Evolutionary conservation across 2,113 vertebrate species (phyloP), one percentile per base, ranked within the genome.

Genomic region (Panthera uncia): DNA sequence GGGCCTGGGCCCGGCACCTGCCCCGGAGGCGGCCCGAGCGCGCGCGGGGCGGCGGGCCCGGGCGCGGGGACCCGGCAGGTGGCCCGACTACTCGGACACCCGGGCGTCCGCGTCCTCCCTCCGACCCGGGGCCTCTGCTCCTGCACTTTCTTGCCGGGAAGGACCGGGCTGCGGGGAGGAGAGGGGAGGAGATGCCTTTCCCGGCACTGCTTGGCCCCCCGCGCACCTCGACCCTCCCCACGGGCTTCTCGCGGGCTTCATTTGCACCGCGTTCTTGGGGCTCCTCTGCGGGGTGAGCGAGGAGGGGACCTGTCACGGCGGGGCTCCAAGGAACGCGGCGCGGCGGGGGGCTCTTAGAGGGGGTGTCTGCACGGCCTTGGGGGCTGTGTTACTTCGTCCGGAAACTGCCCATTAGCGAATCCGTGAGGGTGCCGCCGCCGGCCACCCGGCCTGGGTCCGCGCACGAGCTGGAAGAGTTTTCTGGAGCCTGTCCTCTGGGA

Each of bases 371-470:
- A 15, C 19, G 69, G 19, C 66, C 84, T 63, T 66, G 14, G 79
- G 63, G 50, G 50, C 45, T 23, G 1, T 89, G 52, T 66, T 29
- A 66, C 38, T n/a, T 8, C 1, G 68, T n/a, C 41, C 66, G 79
- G 90, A 96, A 95, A 96, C 73, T 89, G 48, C 10, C 55, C 73
- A 57, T 27, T 2, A 14, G 73, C 52, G 36, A 48, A 87, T 25
- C 29, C 21, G 27, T 63, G 36, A 98, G 98, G 97, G 98, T 98
- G 68, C 92, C 80, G 80, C 95, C 96, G 29, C 74, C 73, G 96
- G 88, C 11, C 89, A 97, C 93, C 87, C 79, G 45, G 25, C 33
- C 84, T 57, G 89, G 83, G 87, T 86, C 91, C 97, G 68, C 66
- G 92, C 48, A 52, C 78, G 7, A 55, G 85, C 41, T 93, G 36